Evolutionary conservation across 2,888 invertebrate species (phyloP).

Genomic region (Caenorhabditis sp.): DNA sequence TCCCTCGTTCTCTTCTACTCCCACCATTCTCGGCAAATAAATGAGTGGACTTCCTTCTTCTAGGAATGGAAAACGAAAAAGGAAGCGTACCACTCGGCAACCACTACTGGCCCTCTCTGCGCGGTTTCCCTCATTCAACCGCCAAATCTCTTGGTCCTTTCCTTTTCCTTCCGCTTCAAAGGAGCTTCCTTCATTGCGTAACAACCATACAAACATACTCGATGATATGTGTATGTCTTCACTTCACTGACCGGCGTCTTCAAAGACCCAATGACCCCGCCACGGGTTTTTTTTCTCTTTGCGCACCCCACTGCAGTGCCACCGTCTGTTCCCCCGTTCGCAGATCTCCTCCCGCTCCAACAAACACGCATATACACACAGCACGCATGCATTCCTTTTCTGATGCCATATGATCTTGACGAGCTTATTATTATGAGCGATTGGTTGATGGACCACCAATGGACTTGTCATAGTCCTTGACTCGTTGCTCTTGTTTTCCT

Average conservation of each 20-base stretch:
- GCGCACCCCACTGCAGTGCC: slow-evolving; percentile 29
- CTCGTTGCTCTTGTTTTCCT: neutral
- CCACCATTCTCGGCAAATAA: slow-evolving; percentile 11
- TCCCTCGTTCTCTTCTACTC: neutral
- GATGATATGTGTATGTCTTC: slow-evolving; percentile 48
- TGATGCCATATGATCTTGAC: slow-evolving; percentile 44
- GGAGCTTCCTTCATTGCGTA: slow-evolving; percentile 18
- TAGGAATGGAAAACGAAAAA: slow-evolving; percentile 10
- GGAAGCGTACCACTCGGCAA: neutral
- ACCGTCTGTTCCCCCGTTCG: slow-evolving; percentile 23
- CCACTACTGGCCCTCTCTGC: neutral
- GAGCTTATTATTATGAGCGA: slow-evolving; percentile 50
- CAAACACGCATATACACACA: slow-evolving; percentile 49
- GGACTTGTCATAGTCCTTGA: too few species aligned
- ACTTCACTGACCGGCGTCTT: slow-evolving; percentile 34
- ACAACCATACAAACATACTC: slow-evolving; percentile 34
- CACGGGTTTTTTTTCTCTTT: slow-evolving; percentile 36
- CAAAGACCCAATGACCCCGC: slow-evolving; percentile 45
- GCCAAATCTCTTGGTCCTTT: neutral
- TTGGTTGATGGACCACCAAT: slow-evolving; percentile 22
- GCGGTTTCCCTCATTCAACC: neutral
- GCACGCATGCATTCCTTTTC: slow-evolving; percentile 2
- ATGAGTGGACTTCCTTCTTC: slow-evolving; percentile 12
- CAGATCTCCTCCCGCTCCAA: slow-evolving; percentile 11
- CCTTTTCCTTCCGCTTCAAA: slow-evolving; percentile 32